Conservation (phyloP, 2,113 vertebrate genomes). For the Anolis carolinensis region DNA sequence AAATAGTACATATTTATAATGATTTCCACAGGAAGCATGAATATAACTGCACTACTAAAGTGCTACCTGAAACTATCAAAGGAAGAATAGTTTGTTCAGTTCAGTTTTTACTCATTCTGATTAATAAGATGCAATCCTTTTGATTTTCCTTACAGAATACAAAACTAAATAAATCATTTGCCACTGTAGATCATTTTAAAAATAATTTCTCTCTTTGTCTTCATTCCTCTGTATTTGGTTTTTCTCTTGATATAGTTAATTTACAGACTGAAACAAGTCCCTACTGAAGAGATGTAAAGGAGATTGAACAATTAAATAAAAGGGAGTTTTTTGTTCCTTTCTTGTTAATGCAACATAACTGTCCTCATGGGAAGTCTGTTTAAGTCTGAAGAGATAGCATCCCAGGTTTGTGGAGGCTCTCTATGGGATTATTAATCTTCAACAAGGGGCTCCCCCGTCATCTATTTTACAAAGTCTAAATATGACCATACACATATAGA, state of each 20-base stretch:
- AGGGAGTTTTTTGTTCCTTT: no score
- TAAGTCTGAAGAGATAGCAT: no score
- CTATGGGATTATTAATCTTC: no score
- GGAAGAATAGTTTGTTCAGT: background rate
- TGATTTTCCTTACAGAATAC: background rate
- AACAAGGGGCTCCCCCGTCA: no score
- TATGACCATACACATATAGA: no score
- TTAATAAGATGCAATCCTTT: background rate
- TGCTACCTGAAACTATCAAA: background rate
- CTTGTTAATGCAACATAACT: no score
- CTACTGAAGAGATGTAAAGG: no score
- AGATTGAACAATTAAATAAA: no score
- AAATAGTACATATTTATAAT: background rate
- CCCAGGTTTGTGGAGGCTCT: no score
- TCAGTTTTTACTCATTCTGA: background rate
- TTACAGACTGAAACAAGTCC: no score
- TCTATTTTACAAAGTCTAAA: no score
- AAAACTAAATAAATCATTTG: background rate
- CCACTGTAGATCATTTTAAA: background rate
- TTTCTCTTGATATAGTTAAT: background rate
- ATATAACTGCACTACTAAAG: background rate
- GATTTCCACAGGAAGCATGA: background rate
- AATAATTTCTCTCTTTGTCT: background rate
- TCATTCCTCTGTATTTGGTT: background rate
- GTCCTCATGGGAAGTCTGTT: no score